Base-by-base conservation (phyloP, 2,797 vertebrate genomes). In the Silurus aristotelis region DNA sequence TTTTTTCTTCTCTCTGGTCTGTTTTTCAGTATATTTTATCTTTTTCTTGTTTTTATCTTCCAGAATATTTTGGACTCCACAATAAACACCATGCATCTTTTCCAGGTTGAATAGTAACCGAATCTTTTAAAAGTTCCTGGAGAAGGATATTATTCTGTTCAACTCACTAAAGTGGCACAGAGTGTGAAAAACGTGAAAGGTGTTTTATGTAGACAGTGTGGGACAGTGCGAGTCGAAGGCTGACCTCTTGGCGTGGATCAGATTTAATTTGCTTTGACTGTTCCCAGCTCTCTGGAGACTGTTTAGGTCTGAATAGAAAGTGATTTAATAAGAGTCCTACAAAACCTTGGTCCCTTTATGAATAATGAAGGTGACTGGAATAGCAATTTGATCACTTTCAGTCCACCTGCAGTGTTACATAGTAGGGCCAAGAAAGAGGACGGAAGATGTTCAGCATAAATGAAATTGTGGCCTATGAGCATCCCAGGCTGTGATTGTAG, bases 231-330 rank as follows among this genome's bases (percentile, higher is more conserved):
- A 86, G 88, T 84, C 90, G 89, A 91, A 84, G 87, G 81, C 87
- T 90, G 90, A 92, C 91, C 88, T 91, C 88, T 90, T 87, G 85
- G 76, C 48, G 87, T 92, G 90, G 90, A 92, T 92, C 85, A 90
- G 88, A 90, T 92, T 89, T 91, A 89, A 94, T 93, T 91, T 91
- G 89, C 91, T 89, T 86, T 86, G 67, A 66, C 81, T 89, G 87
- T 76, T 61, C 87, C 38, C 25, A 87, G 80, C 83, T 88, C 75
- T 89, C 83, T 71, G 22, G 77, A 86, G 89, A 85, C 55, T 80
- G 79, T 91, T 87, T 84, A 90, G 81, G 87, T 71, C 82, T 66
- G 88, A 87, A 86, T 83, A 80, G 25, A 84, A 87, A 87, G 87
- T 86, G n/a, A 92, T 87, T 91, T 46, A 87, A 87, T 83, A 88